Evolutionary conservation across 2,888 invertebrate species (phyloP).

Genomic region (Hirtodrosophila cameraria): DNA sequence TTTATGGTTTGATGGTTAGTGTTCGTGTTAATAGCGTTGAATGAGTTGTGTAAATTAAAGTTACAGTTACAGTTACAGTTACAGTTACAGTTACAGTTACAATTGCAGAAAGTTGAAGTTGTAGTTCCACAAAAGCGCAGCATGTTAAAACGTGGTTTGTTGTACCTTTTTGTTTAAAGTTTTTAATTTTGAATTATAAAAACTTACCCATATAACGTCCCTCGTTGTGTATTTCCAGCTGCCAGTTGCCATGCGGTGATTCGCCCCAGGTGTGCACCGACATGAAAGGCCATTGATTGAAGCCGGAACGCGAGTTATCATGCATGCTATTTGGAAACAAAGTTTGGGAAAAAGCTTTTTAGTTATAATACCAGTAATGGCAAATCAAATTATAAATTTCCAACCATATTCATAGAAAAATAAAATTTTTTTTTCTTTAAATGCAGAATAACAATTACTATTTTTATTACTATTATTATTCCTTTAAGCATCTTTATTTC

Average conservation of each 20-base stretch:
- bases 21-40: conserved; percentile 11
- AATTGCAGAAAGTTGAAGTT: too few relatives aligned
- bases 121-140: conserved; percentile 70
- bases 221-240: conserved; percentile 97
- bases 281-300: conserved; percentile 99
- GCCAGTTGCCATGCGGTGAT: conserved; percentile 96
- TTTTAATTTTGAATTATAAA: not conserved
- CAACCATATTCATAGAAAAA: too few relatives aligned
- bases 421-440: too few relatives aligned
- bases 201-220: conserved; percentile 92
- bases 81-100: conserved; percentile 51
- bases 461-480: too few relatives aligned
- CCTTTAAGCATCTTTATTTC: too few relatives aligned
- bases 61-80: conserved; percentile 21
- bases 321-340: conserved; percentile 84
- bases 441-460: too few relatives aligned
- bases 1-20: not conserved
- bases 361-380: too few relatives aligned
- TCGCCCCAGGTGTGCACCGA: conserved; percentile 99
- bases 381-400: too few relatives aligned
- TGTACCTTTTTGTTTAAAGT: not conserved
- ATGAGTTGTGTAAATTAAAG: conserved; percentile 12
- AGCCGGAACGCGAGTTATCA: conserved; percentile 95
- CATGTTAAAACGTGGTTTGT: conserved; percentile 61
- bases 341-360: too few relatives aligned